Conservation (phyloP, 2,113 vertebrate genomes). For the Prionailurus viverrinus region DNA sequence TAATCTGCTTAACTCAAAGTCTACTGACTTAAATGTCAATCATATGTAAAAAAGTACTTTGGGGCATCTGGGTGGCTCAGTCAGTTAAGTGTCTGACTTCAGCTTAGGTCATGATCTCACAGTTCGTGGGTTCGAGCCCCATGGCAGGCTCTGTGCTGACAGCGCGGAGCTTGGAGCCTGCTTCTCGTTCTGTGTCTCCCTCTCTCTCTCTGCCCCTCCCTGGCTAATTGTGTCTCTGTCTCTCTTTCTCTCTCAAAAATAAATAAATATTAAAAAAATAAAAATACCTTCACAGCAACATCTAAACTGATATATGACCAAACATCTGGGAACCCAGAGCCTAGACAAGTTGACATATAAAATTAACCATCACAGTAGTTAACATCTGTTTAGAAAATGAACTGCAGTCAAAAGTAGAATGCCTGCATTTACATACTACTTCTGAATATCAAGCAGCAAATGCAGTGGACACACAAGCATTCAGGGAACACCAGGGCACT, state of each 20-base stretch:
- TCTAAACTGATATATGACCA: background rate
- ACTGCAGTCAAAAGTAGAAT: background rate
- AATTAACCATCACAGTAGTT: background rate
- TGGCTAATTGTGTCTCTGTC: too few species aligned
- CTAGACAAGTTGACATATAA: background rate
- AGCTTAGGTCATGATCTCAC: too few species aligned
- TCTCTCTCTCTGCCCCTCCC: too few species aligned
- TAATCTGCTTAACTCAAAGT: background rate
- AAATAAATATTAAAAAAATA: too few species aligned
- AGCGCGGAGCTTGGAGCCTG: too few species aligned
- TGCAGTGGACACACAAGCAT: background rate
- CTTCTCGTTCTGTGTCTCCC: too few species aligned
- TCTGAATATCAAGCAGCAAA: conserved; percentile 9
- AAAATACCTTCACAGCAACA: background rate
- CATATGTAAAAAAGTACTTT: background rate
- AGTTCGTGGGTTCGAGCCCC: too few species aligned
- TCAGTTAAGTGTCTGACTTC: too few species aligned
- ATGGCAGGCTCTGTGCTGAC: too few species aligned
- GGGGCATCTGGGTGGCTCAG: too few species aligned
- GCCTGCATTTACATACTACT: background rate
- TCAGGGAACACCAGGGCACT: conserved; percentile 52
- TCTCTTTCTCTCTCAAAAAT: too few species aligned
- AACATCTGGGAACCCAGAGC: background rate
- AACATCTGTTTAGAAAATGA: background rate
- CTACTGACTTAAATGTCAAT: background rate